Base-by-base conservation (phyloP, 1,140 invertebrate species). In the Drosophila neocordata region DNA sequence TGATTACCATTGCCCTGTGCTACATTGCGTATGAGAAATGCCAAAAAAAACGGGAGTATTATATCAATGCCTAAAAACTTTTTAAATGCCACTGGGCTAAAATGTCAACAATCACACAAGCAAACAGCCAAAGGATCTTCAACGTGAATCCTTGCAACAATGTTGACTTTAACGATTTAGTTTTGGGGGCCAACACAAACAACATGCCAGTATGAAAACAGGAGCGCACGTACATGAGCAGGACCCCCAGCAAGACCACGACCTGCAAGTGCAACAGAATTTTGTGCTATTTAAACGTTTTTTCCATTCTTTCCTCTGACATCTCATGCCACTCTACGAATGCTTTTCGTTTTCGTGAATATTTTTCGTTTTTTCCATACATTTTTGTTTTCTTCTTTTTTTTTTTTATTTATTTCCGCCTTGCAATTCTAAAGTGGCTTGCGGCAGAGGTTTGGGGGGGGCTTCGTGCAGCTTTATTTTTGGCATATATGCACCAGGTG, bases 11-110 rank as follows among this genome's bases (percentile, higher is more conserved):
- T 69, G 96, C 95, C 1, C 92, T 96, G 3, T 96, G 96, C 92
- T 96, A 96, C 91, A 95, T 96, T 70, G 93, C 95, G 37, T 93
- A 94, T 66, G 95, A 96, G 91, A 96, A 96, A 82, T 96, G 95
- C 90, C 94, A 94, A 65, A 92, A 92, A 77, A 92, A 92, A 69
- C 78, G 92, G 53, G 92, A 92, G 65, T 92, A 92, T 74, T 92
- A 91, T 69, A 92, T 92, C 59, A 92, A 91, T 58, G 92, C 91
- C 70, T 92, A 92, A 90, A 60, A 66, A 56, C 22, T 11, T 12
- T 27, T 31, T 34, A 15, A 18, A 15, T 44, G 24, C 31, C 18
- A 41, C 12, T 12, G 44, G 11, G 13, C 74, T 65, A 53, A 82
- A 88, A 79, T 82, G 82, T 78, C 82, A 87, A 83, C 68, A 65